These are phyloP conservation scores for Porites divaricata DNA, from an alignment of 92 coral and sea anemone genomes.

Conservation along the genomic window DNA sequence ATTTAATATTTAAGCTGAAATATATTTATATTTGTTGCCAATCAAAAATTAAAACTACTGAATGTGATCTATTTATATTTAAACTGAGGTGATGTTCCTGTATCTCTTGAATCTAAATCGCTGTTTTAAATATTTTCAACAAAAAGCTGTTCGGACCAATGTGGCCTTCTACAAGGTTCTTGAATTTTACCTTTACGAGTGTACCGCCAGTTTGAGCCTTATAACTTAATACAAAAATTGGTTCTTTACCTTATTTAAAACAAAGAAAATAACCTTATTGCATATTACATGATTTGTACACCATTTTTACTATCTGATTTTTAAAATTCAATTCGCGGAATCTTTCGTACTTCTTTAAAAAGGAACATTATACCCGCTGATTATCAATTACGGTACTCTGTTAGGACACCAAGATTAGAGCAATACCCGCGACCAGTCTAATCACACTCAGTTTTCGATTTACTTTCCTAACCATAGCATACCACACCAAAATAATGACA, in stretches of 20 bases:
- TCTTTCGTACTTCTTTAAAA: not conserved
- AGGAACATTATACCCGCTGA: not conserved
- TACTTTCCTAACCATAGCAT: too few species aligned
- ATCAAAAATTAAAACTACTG: not conserved
- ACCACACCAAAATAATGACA: too few species aligned
- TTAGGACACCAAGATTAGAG: too few species aligned
- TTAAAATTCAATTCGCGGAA: not conserved
- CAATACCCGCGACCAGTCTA: too few species aligned
- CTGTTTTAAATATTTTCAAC: not conserved
- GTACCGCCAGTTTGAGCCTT: too few species aligned
- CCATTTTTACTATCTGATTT: not conserved
- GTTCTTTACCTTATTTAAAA: slow-evolving; percentile 9
- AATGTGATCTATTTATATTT: not conserved
- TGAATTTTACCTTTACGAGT: not conserved
- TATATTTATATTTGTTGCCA: slow-evolving; percentile 20
- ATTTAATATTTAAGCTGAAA: slow-evolving; percentile 32
- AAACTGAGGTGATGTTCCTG: not conserved
- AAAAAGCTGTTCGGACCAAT: too few species aligned
- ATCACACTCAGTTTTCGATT: too few species aligned
- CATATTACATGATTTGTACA: not conserved
- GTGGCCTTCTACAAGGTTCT: slow-evolving; percentile 23
- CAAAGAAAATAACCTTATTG: not conserved
- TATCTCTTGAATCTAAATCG: not conserved
- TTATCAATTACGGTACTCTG: not conserved
- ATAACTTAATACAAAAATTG: not conserved